These are phyloP conservation scores for Empidonax traillii DNA, from an alignment of 2,113 vertebrate species.

Conservation along the genomic window DNA sequence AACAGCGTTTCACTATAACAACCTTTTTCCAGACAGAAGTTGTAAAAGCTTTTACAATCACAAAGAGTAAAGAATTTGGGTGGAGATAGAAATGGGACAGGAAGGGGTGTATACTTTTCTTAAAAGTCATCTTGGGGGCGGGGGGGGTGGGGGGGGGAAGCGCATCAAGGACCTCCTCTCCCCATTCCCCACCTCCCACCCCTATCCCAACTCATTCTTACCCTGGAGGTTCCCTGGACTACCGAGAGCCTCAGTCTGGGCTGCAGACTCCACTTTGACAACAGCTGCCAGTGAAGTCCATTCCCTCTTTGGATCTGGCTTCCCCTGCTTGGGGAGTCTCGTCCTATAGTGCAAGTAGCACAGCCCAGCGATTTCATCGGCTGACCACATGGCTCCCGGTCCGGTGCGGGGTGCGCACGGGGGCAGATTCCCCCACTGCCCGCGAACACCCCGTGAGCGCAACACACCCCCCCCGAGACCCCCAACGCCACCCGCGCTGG, in stretches of 20 bases:
- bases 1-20: not conserved
- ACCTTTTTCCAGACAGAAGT: not conserved
- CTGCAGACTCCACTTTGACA: constrained; percentile 66
- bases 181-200: too few species aligned
- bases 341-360: constrained; percentile 80
- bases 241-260: not conserved
- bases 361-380: constrained; percentile 82
- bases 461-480: too few species aligned
- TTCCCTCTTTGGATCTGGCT: constrained; percentile 83
- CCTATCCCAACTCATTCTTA: not conserved
- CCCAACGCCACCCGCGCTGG: too few species aligned
- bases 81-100: not conserved
- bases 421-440: not conserved
- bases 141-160: not conserved
- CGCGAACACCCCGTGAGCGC: too few species aligned
- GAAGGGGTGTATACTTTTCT: rapidly evolving
- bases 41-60: not conserved
- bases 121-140: not conserved
- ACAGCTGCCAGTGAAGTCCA: constrained; percentile 90
- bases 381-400: constrained; percentile 68
- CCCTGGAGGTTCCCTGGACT: not conserved
- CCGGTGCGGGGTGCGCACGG: not conserved
- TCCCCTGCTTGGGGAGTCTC: constrained; percentile 84
- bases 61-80: not conserved
- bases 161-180: not conserved